phyloP scores from a whole-genome alignment of 1,140 invertebrate genomes.

The fruit fly (Drosophila melanogaster) region Release_6_plus_ISO1_MT NC_004354.4:10675501-10676000 shows the following conservation, averaged over 20 bases:
- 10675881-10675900: conserved; percentile 17
- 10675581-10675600: too few species aligned
- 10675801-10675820: not conserved
- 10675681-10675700: too few species aligned
- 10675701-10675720: not conserved
- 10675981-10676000: not conserved
- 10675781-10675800: not conserved
- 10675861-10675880: conserved; percentile 37
- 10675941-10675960: conserved; percentile 2
- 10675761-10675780: not conserved
- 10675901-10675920: conserved; percentile 29
- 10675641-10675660: not conserved
- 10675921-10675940: conserved; percentile 12
- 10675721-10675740: conserved; percentile 3
- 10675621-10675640: too few species aligned
- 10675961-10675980: conserved; percentile 43
- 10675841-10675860: conserved; percentile 26
- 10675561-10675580: too few species aligned
- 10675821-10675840: not conserved
- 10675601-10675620: too few species aligned
- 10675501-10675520: too few species aligned
- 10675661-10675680: not conserved
- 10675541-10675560: too few species aligned
- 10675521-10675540: too few species aligned
- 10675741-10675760: not conserved